Evolutionary conservation across 2,113 vertebrate species (phyloP), one percentile per base, ranked within the genome.

Genomic region (Penelope pileata): DNA sequence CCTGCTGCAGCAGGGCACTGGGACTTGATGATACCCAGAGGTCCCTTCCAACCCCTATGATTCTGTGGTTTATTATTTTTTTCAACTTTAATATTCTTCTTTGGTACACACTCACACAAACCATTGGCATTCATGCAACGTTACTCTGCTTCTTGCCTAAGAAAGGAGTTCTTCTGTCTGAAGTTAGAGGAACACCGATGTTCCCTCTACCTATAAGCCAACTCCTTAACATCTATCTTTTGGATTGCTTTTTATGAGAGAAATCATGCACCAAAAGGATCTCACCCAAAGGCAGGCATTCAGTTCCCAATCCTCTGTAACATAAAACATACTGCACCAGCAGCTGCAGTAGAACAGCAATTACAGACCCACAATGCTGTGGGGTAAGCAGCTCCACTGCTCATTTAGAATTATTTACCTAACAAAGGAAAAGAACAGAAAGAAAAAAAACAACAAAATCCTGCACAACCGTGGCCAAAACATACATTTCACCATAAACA

Each of bases 401-500:
- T 40, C 6, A 23, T 42, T 86, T n/a, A 36, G 40, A 80, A 60
- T 19, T 53, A n/a, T 68, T 34, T 47, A 53, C 10, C 4, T 34
- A 74, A 22, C 7, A 36, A 53, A 7, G n/a, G 78, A 70, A 85
- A 9, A 2, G 32, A 73, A 13, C 42, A 43, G 42, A 45, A 45
- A 45, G 7, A 45, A 45, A 45, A 45, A 17, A 45, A 16, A 45
- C 12, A 27, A 51, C 26, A 7, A 50, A 40, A 83, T 32, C 43
- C 29, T 76, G 12, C 29, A 15, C 24, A 94, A 83, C 14, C 16
- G 43, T 54, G 32, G 22, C 32, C 38, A 78, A 70, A 81, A n/a
- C 1, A 59, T 1, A 30, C 9, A 5, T 2, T 24, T 50, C 15
- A 70, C 13, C 48, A 50, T 3, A 76, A 84, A 34, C 6, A 0